Percentiles rank a stretch among this genome's conserved stretches.
phyloP scores from a whole-genome alignment of 1,140 invertebrate genomes.

The Pollicipes pollicipes region DNA sequence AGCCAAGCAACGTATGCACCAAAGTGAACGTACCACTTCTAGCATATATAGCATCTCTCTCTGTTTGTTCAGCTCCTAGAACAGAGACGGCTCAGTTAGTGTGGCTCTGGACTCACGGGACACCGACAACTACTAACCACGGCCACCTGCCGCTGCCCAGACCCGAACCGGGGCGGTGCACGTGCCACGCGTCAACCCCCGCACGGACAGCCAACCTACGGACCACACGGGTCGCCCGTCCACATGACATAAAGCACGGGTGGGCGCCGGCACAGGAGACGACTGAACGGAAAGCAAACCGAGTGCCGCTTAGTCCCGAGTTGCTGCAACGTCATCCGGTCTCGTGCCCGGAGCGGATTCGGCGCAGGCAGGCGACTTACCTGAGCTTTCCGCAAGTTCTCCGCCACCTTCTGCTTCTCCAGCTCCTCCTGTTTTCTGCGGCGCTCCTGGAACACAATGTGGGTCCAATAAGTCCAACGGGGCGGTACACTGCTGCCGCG shows the following conservation, averaged over 20 bases:
- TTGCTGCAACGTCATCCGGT: too few species aligned
- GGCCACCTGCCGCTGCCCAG: too few species aligned
- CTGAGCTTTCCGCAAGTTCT: conserved; percentile 71
- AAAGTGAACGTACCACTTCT: conserved; percentile 48
- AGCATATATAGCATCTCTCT: conserved; percentile 65
- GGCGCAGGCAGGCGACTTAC: conserved; percentile 32
- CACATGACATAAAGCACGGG: background rate
- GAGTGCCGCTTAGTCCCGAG: too few species aligned
- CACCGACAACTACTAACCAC: too few species aligned
- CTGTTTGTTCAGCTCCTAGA: conserved; percentile 64
- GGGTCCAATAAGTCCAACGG: background rate
- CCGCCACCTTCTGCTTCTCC: conserved; percentile 50
- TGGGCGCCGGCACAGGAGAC: background rate
- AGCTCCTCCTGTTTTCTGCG: conserved; percentile 55
- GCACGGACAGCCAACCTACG: too few species aligned
- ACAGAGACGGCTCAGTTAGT: background rate
- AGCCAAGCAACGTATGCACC: background rate
- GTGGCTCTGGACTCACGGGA: too few species aligned
- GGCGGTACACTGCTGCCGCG: too few species aligned
- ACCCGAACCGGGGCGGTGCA: too few species aligned
- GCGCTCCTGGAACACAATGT: conserved; percentile 41
- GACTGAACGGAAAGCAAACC: too few species aligned
- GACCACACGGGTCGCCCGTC: background rate
- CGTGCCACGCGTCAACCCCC: too few species aligned
- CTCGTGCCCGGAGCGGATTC: too few species aligned